Conservation (phyloP, 2,888 invertebrate genomes). For the Microplitis manilae region DNA sequence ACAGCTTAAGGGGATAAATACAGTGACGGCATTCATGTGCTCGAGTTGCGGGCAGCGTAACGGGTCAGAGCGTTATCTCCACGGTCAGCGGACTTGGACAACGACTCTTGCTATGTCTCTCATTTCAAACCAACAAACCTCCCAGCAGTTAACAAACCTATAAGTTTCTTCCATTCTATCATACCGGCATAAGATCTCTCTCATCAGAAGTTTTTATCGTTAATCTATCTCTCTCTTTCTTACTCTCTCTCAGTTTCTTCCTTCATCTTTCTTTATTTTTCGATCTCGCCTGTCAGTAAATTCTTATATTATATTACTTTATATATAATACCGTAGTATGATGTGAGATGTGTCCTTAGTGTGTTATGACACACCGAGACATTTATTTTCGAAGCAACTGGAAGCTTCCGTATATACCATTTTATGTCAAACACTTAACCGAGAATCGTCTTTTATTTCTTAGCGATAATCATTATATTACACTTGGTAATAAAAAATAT, state of each 20-base stretch:
- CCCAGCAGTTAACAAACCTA: slow-evolving; percentile 20
- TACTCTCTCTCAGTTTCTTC: not conserved
- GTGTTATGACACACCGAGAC: slow-evolving; percentile 32
- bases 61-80: slow-evolving; percentile 71
- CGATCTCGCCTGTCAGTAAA: not conserved
- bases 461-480: not conserved
- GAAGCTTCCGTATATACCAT: slow-evolving; percentile 2
- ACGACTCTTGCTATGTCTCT: slow-evolving; percentile 62
- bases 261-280: slow-evolving; percentile 11
- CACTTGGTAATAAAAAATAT: not conserved
- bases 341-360: slow-evolving; percentile 12
- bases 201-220: slow-evolving; percentile 16
- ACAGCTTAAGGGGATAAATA: slow-evolving; percentile 49
- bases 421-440: slow-evolving; percentile 1
- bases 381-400: slow-evolving; percentile 35
- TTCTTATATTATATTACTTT: slow-evolving; percentile 6
- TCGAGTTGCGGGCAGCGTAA: slow-evolving; percentile 59
- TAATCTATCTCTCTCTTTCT: not conserved
- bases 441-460: not conserved
- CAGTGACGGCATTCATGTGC: slow-evolving; percentile 69
- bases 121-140: slow-evolving; percentile 25
- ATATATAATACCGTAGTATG: not conserved
- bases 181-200: slow-evolving; percentile 25
- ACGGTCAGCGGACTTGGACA: slow-evolving; percentile 70
- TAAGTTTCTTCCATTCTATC: slow-evolving; percentile 36